phyloP scores from a whole-genome alignment of 2,888 invertebrate genomes.

The Amitus sp. region DNA sequence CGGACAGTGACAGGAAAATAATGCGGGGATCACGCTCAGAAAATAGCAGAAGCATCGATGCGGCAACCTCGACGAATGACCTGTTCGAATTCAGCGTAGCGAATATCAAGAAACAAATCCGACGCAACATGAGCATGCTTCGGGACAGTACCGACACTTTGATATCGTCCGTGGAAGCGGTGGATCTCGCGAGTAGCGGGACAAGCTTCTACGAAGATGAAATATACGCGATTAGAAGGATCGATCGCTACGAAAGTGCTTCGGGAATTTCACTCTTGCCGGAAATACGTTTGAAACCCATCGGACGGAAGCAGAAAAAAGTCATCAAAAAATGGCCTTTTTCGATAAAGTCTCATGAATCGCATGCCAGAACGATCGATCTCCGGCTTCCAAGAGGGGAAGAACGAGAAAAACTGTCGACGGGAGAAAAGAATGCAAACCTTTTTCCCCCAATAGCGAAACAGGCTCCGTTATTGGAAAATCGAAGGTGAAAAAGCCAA shows the following conservation, averaged over 20 bases:
- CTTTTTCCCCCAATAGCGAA: constrained; percentile 46
- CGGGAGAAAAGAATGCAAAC: constrained; percentile 38
- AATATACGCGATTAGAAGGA: constrained; percentile 12
- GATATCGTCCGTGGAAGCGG: constrained; percentile 45
- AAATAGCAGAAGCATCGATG: neutral
- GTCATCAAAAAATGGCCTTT: neutral
- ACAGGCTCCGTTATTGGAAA: constrained; percentile 20
- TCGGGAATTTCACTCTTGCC: neutral
- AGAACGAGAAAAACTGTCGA: constrained; percentile 26
- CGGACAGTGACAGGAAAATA: neutral
- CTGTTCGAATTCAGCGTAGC: constrained; percentile 1
- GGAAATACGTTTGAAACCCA: neutral
- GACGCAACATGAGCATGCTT: constrained; percentile 41
- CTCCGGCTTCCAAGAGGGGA: constrained; percentile 19
- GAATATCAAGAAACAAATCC: constrained; percentile 30
- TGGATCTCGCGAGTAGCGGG: constrained; percentile 5
- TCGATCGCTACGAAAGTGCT: neutral
- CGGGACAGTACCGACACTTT: constrained; percentile 49
- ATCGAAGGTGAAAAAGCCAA: constrained; percentile 37
- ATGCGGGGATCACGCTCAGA: neutral
- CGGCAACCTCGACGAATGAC: neutral
- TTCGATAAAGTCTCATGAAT: neutral
- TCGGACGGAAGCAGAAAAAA: neutral
- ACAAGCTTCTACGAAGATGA: neutral
- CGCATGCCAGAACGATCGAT: neutral